Base-by-base conservation (phyloP, 2,888 invertebrate genomes). In the Sphaeridia pumilis region DNA sequence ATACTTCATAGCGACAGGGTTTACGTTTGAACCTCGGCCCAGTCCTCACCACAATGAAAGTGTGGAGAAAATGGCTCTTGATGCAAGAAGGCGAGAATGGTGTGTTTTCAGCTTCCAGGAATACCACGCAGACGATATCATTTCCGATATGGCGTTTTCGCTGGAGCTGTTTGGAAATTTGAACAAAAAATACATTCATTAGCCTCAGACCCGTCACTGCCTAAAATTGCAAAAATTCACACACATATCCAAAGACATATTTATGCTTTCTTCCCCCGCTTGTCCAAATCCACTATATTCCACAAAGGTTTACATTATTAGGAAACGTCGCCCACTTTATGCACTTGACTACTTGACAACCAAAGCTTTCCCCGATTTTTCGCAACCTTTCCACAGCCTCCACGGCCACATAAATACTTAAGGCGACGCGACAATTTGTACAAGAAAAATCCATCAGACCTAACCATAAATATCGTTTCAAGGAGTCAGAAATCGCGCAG, bases 111-210 rank as follows among this genome's bases (percentile, higher is more conserved):
- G 89, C 89, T 73, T 92, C 92, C 51, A 92, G 75, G 69, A 92
- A 92, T 26, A 92, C 92, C 41, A 92, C 90, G 69, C 92, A 92
- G 7, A 92, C 92, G 58, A 92, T 92, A 70, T 92, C 92, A 71
- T 92, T 92, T 59, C 92, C 92, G 60, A 92, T 90, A 70, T 92
- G 92, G 14, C 92, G 76, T 70, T 92, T 92, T 67, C 90, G 78
- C 72, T 92, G 92, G 53, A 92, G 74, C 76, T 77, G 20, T 28
- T 49, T 21, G 4, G 25, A n/a, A n/a, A n/a, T n/a, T n/a, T n/a
- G n/a, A n/a, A n/a, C n/a, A n/a, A n/a, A n/a, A n/a, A n/a, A n/a
- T n/a, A n/a, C n/a, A n/a, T n/a, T n/a, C n/a, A n/a, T n/a, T n/a
- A n/a, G n/a, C n/a, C n/a, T n/a, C n/a, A n/a, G n/a, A n/a, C n/a